Base-by-base conservation (phyloP, 2,797 vertebrate species). In the Scomberomorus guttatus region DNA sequence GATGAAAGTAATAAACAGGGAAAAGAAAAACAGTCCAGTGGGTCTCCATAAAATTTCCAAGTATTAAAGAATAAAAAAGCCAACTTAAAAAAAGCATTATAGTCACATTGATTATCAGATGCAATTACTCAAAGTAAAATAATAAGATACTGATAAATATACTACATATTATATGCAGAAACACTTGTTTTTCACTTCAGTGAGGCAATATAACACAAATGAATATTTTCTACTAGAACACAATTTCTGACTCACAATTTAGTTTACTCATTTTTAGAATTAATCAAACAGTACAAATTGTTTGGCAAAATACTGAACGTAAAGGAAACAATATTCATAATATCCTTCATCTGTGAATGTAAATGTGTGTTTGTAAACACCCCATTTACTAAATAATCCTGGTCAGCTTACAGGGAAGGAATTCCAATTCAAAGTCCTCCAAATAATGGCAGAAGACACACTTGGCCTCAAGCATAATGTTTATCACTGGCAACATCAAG, bases 401-500 rank as follows among this genome's bases (percentile, higher is more conserved):
- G 65, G 62, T 79, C 55, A 61, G 61, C 82, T 76, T 75, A 60
- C 56, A 64, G 85, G 84, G 61, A 50, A 83, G 82, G 72, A 85
- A 90, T 88, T 90, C 85, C 81, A 87, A 84, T 89, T 83, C 61
- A 71, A 83, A 84, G 87, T 89, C 90, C 84, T 91, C 84, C 90
- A 89, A 91, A 91, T 93, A 88, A 92, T 84, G 81, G 44, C 66
- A 42, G 83, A 91, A 92, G 88, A 90, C 85, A 85, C 88, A 77
- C 75, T 93, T 92, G 87, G 90, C 93, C 87, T 85, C 68, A 56
- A 85, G 91, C 91, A 84, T 87, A 89, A 90, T 90, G 91, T 94
- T 92, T 93, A 93, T 93, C 90, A 90, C 85, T 68, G 73, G 83
- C 84, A 91, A 86, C 89, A 92, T 92, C 90, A 90, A 88, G 87